Evolutionary conservation across 2,888 invertebrate species (phyloP), one percentile per base, ranked within the genome.

Genomic region (Myathropa florea): DNA sequence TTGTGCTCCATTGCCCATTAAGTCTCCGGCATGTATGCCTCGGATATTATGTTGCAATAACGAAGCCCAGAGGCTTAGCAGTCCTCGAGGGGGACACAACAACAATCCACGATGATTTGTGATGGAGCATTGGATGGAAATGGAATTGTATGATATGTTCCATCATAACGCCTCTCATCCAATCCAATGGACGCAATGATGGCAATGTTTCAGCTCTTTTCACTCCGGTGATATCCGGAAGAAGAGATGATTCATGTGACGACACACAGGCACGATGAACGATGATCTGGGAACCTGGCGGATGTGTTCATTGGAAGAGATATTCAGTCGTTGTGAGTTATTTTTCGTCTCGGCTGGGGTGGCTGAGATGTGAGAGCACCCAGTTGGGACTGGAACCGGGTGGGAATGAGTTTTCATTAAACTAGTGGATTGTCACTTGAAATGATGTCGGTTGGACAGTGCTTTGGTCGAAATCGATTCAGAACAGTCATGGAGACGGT

Each of bases 31-130:
- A 14, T 4, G 12, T 53, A 18, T 24, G 14, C 24, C 24, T 53
- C 30, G 23, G 60, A 65, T 65, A 70, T 70, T 63, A 4, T 57
- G 63, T 68, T 68, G 46, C 59, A 60, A 67, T 67, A 76, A 28
- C 39, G 2, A 4, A 59, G 18, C 33, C 4, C 9, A 55, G 28
- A 59, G 59, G 26, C 60, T 63, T 6, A 18, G 59, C 18, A 21
- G 46, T 30, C 10, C 63, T 33, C n/a, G 39, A 26, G 23, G 23
- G 23, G 26, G 30, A 46, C n/a, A 36, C 21, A 14, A 6, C 30
- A 36, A 67, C 60, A 79, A 64, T 33, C 26, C 36, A 59, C 3
- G 39, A 79, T 65, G 65, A 79, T 72, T 79, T 72, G 72, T 79
- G 79, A 67, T 59, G 46, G 2, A 12, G n/a, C 23, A 18, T 33